Evolutionary conservation across 2,113 vertebrate genomes (phyloP).

Genomic region (Zosterops japonicus): DNA sequence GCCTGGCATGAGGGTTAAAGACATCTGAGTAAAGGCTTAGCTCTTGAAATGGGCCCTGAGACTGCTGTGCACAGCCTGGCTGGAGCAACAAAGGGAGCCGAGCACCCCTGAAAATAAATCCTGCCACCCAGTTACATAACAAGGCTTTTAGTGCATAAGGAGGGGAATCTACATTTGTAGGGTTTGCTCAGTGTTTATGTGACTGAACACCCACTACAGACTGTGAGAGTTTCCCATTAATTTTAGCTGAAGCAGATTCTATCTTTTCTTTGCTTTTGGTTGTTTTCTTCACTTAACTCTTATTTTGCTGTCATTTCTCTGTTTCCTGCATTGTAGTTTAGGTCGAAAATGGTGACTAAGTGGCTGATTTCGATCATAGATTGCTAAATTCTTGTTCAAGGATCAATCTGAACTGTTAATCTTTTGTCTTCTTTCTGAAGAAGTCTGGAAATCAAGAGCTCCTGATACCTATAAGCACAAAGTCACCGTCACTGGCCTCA

Average conservation of each 20-base stretch:
- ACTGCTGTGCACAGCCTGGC: neutral
- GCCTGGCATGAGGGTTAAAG: neutral
- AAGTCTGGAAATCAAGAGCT: neutral
- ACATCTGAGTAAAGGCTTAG: neutral
- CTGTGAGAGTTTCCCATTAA: neutral
- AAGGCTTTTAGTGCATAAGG: neutral
- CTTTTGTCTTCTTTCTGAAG: neutral
- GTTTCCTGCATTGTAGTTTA: neutral
- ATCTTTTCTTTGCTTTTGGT: neutral
- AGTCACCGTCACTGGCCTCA: accelerated
- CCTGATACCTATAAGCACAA: neutral
- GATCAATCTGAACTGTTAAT: neutral
- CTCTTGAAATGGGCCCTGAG: neutral
- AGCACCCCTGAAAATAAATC: neutral
- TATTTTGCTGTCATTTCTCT: neutral
- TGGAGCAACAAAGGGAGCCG: neutral
- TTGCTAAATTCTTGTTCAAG: neutral
- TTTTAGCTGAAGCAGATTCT: neutral
- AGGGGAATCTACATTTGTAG: neutral
- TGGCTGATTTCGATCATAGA: neutral
- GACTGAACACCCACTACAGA: neutral
- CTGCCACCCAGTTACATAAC: neutral
- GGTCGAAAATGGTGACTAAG: neutral
- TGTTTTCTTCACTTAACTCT: neutral
- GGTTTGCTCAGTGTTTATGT: neutral